phyloP scores from a whole-genome alignment of 2,113 vertebrate genomes.

The Macrotis lagotis region DNA sequence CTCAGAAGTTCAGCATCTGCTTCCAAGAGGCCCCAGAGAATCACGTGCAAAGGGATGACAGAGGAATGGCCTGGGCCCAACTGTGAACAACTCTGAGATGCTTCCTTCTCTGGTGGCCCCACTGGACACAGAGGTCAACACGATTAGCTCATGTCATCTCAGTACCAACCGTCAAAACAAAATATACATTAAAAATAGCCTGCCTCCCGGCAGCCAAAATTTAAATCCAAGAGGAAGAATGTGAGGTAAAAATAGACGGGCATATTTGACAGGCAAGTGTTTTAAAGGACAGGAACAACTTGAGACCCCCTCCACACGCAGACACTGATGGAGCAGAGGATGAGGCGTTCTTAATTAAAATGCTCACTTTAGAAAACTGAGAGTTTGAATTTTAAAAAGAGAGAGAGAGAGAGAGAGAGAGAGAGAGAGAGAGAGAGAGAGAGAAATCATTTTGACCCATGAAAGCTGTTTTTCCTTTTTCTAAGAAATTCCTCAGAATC shows the following conservation, averaged over 20 bases:
- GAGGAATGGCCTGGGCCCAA: constrained; percentile 90
- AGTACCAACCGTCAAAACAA: constrained; percentile 83
- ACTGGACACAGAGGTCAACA: constrained; percentile 87
- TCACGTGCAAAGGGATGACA: constrained; percentile 89
- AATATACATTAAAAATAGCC: constrained; percentile 80
- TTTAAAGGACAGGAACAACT: constrained; percentile 50
- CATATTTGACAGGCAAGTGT: constrained; percentile 64
- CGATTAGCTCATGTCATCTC: constrained; percentile 84
- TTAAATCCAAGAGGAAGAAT: constrained; percentile 53
- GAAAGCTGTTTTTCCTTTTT: constrained; percentile 70
- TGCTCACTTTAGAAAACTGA: constrained; percentile 55
- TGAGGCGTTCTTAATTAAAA: constrained; percentile 42
- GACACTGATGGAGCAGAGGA: constrained; percentile 31
- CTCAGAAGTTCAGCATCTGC: constrained; percentile 85
- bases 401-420: neutral
- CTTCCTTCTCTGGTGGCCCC: constrained; percentile 84
- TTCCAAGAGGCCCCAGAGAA: constrained; percentile 85
- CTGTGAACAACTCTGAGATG: constrained; percentile 87
- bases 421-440: neutral
- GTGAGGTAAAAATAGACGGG: constrained; percentile 68
- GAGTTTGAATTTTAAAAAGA: constrained; percentile 52
- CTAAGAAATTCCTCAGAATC: constrained; percentile 72
- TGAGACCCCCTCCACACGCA: constrained; percentile 32
- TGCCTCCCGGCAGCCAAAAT: constrained; percentile 72
- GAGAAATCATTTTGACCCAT: constrained; percentile 57